These are phyloP conservation scores for Spodoptera littoralis DNA, from an alignment of 2,888 invertebrate species.

Conservation along the genomic window DNA sequence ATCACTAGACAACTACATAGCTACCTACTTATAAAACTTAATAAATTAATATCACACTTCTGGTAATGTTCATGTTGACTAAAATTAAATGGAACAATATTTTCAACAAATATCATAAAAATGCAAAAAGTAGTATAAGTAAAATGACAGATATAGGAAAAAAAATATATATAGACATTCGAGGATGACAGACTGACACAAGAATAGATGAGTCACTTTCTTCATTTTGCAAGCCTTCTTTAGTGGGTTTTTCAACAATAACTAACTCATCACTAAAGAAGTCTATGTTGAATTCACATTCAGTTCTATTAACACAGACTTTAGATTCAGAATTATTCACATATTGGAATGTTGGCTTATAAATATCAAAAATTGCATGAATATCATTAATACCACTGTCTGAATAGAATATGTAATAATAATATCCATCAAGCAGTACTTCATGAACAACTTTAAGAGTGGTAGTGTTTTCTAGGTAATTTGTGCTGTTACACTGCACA, in stretches of 20 bases:
- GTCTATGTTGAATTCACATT: constrained; percentile 92
- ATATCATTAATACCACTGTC: constrained; percentile 95
- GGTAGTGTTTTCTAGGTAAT: constrained; percentile 91
- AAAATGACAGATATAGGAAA: constrained; percentile 94
- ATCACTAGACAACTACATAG: constrained; percentile 34
- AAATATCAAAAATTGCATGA: constrained; percentile 95
- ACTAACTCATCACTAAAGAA: constrained; percentile 94
- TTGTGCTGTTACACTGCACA: constrained; percentile 90
- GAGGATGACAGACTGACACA: constrained; percentile 93
- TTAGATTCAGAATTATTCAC: constrained; percentile 91
- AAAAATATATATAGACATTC: constrained; percentile 93
- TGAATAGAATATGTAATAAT: constrained; percentile 96
- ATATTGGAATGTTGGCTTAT: constrained; percentile 94
- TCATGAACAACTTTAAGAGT: constrained; percentile 91
- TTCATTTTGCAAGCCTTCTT: constrained; percentile 93
- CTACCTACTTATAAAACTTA: constrained; percentile 60
- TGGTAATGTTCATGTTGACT: constrained; percentile 82
- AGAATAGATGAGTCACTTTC: constrained; percentile 92
- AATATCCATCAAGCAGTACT: constrained; percentile 93
- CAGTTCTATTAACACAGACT: constrained; percentile 93
- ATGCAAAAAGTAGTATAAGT: constrained; percentile 93
- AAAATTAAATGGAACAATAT: constrained; percentile 73
- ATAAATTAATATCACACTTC: constrained; percentile 86
- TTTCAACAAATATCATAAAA: constrained; percentile 90
- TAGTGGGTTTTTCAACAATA: constrained; percentile 95